Evolutionary conservation across 2,797 vertebrate genomes (phyloP).

Genomic region (Macrochelys suwanniensis): DNA sequence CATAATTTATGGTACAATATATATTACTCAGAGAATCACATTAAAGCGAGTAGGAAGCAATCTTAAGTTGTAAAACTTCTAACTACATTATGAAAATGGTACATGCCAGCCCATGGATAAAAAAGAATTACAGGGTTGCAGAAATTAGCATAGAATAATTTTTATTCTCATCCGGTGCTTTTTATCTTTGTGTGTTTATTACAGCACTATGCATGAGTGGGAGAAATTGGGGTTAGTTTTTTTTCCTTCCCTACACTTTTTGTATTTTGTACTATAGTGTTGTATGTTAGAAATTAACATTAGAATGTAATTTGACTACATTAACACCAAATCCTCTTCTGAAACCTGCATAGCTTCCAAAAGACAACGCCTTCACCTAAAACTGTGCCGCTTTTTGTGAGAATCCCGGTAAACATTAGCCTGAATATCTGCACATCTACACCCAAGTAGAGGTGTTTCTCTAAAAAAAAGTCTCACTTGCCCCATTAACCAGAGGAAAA

Average conservation of each 20-base stretch:
- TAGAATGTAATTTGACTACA: background rate
- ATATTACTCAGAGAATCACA: conserved; percentile 37
- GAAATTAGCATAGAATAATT: background rate
- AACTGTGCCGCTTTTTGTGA: background rate
- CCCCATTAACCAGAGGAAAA: background rate
- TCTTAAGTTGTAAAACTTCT: conserved; percentile 56
- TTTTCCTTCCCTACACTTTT: conserved; percentile 21
- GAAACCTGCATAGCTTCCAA: background rate
- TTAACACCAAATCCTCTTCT: conserved; percentile 4
- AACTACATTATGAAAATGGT: conserved; percentile 19
- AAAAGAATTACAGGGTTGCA: background rate
- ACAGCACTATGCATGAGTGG: background rate
- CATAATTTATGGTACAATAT: conserved; percentile 41
- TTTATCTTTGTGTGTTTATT: background rate
- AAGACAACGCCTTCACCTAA: background rate
- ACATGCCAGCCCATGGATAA: conserved; percentile 32
- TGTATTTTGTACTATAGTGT: background rate
- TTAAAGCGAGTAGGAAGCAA: conserved; percentile 30
- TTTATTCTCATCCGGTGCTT: conserved; percentile 28
- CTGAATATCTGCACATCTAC: background rate
- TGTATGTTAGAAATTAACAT: conserved; percentile 1
- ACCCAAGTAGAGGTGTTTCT: background rate
- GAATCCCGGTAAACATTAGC: background rate
- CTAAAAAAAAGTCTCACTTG: background rate
- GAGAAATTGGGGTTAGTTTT: conserved; percentile 27